phyloP scores from a whole-genome alignment of 92 coral and sea anemone genomes.

The Epizoanthus scotinus region DNA sequence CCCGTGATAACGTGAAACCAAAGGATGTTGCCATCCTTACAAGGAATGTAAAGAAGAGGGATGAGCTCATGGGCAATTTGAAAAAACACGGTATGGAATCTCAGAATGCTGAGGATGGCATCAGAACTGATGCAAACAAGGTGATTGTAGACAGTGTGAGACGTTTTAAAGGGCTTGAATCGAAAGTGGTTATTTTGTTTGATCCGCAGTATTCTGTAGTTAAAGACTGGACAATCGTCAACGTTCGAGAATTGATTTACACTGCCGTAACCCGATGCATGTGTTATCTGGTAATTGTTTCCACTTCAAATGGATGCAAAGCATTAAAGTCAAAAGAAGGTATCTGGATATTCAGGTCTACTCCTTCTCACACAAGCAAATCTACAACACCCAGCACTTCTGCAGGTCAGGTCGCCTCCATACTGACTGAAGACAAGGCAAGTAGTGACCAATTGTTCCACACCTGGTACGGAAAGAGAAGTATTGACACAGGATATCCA shows the following conservation, averaged over 20 bases:
- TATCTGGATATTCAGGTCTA: no score
- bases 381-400: neutral
- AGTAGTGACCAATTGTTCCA: neutral
- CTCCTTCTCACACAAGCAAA: neutral
- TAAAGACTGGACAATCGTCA: neutral
- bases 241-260: constrained; percentile 49
- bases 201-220: constrained; percentile 27
- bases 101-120: constrained; percentile 32
- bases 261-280: constrained; percentile 53
- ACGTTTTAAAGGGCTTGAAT: constrained; percentile 64
- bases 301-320: constrained; percentile 33
- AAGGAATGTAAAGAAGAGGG: neutral
- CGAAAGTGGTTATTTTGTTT: constrained; percentile 56
- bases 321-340: constrained; percentile 23
- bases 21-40: constrained; percentile 51
- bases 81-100: neutral
- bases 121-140: neutral
- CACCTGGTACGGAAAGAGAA: neutral
- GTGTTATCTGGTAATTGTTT: constrained; percentile 52
- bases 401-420: neutral
- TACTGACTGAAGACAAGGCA: neutral
- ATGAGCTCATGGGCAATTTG: neutral
- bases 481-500: neutral
- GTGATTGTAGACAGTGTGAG: constrained; percentile 52
- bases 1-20: neutral